Evolutionary conservation across 2,113 vertebrate genomes (phyloP), one percentile per base, ranked within the genome.

Genomic region (Ginglymostoma cirratum): DNA sequence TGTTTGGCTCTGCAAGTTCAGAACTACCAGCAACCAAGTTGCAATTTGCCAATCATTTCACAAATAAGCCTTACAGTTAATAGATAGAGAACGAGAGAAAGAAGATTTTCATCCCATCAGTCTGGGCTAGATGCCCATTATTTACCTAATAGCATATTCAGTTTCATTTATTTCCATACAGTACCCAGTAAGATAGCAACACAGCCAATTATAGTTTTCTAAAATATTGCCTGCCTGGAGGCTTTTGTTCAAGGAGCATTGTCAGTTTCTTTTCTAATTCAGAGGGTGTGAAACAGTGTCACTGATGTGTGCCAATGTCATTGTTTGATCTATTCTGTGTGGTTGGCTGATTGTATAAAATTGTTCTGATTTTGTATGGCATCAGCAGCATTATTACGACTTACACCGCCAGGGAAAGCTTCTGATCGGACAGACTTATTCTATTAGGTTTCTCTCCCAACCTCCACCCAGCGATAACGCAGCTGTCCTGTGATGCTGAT

Each of bases 81-180:
- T 55, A 90, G 27, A 30, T 30, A 76, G 72, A 76, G 72, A 87
- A 3, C 24, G 45, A 48, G 48, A 87, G 1, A 34, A 30, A 48
- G 3, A 52, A 61, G 30, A 17, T 30, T 61, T 90, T 34, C 48
- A 90, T 55, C 48, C 87, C 34, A 34, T 90, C 87, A 61, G 10
- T 34, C 52, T 55, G 86, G 27, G 27, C 48, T 34, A 83, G 52
- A 90, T 52, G 48, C 86, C 48, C 23, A 30, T 90, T 90, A 27
- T 90, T 90, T 61, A 90, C 52, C 87, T 90, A 34, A 90, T 55
- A 61, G 52, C 17, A 90, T 90, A 90, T 90, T 55, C 87, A 17
- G 87, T 55, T 61, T 61, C 87, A 90, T 52, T 61, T 27, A 61
- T 12, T 55, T 90, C 48, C 10, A 12, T 34, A 1, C 52, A 34